phyloP scores from a whole-genome alignment of 2,888 invertebrate species.

The Leucoma salicis region DNA sequence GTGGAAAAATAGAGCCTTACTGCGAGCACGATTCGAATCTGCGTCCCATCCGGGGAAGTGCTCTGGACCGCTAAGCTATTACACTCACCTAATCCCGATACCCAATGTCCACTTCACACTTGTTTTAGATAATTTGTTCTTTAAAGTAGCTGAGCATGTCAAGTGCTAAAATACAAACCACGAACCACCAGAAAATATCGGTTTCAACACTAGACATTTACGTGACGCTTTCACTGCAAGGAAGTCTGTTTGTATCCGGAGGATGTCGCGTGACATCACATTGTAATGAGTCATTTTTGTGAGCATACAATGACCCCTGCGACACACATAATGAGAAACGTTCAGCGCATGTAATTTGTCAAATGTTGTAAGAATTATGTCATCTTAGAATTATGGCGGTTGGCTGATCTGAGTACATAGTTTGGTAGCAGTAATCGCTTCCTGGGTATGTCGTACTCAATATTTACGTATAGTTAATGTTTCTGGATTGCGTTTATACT shows the following conservation, averaged over 20 bases:
- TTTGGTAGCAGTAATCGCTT: neutral
- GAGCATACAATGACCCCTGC: neutral
- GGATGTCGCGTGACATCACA: constrained; percentile 11
- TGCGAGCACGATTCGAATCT: too few relatives aligned
- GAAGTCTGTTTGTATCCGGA: constrained; percentile 20
- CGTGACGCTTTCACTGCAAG: constrained; percentile 24
- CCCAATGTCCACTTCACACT: too few relatives aligned
- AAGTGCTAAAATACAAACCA: too few relatives aligned
- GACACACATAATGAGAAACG: neutral
- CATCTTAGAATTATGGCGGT: neutral
- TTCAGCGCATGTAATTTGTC: neutral
- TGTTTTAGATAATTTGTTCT: too few relatives aligned
- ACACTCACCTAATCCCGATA: too few relatives aligned
- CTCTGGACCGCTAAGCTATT: too few relatives aligned
- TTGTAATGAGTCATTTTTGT: neutral
- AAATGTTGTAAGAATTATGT: constrained; percentile 4
- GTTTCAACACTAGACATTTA: neutral
- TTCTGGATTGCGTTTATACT: neutral
- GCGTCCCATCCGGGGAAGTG: too few relatives aligned
- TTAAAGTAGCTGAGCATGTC: too few relatives aligned
- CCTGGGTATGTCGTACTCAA: neutral
- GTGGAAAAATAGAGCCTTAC: too few relatives aligned
- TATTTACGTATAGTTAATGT: neutral
- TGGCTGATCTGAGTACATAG: neutral
- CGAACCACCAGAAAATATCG: too few relatives aligned